Conservation (phyloP, 2,113 vertebrate genomes). For the Trichomycterus rosablanca region DNA sequence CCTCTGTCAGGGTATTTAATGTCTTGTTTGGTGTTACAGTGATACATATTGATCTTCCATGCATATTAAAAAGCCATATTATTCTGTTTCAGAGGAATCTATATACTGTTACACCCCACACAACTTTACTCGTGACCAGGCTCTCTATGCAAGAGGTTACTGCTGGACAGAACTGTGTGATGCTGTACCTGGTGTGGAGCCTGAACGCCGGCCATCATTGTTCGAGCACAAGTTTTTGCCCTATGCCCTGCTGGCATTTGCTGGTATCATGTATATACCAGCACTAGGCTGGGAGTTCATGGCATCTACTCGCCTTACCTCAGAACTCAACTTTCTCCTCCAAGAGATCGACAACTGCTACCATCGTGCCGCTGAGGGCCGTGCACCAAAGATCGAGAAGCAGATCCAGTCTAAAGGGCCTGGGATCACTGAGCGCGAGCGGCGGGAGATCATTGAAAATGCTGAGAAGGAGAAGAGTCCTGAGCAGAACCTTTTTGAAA, state of each 20-base stretch:
- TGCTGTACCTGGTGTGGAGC: constrained; percentile 82
- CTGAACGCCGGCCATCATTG: constrained; percentile 85
- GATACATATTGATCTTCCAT: too few relatives aligned
- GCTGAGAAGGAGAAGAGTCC: constrained; percentile 98
- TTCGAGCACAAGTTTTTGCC: constrained; percentile 98
- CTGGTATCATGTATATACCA: constrained; percentile 97
- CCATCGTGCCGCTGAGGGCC: constrained; percentile 93
- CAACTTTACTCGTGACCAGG: constrained; percentile 99
- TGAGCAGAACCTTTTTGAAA: constrained; percentile 97
- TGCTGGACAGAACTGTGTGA: constrained; percentile 99
- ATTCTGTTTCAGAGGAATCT: constrained; percentile 83
- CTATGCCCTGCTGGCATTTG: constrained; percentile 94
- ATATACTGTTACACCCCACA: constrained; percentile 99
- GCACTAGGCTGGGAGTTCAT: constrained; percentile 96
- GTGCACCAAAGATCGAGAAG: constrained; percentile 97
- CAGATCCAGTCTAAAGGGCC: constrained; percentile 98
- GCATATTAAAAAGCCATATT: too few relatives aligned
- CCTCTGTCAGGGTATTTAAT: too few relatives aligned
- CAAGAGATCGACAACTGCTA: constrained; percentile 99
- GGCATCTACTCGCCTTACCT: constrained; percentile 94
- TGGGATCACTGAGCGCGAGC: constrained; percentile 88
- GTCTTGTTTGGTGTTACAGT: too few relatives aligned
- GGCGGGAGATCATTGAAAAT: constrained; percentile 96
- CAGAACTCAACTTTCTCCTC: constrained; percentile 97
- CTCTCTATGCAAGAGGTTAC: constrained; percentile 96